Conservation (phyloP, 2,888 invertebrate species). For the Nowickia ferox region DNA sequence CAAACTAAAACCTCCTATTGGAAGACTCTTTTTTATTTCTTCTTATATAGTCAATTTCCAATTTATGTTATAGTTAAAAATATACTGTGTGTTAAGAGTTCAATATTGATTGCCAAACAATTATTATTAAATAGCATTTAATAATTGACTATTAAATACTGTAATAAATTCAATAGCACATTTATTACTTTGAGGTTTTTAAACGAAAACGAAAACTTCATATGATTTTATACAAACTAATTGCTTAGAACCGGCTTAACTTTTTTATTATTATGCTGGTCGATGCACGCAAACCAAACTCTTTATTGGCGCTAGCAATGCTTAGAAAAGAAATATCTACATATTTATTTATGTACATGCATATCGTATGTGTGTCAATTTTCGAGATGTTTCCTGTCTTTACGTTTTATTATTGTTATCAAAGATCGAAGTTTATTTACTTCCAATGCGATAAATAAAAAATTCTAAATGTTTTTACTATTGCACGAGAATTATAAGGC, state of each 20-base stretch:
- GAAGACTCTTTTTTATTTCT: too few relatives aligned
- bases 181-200: neutral
- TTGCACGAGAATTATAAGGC: neutral
- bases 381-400: constrained; percentile 11
- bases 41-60: too few relatives aligned
- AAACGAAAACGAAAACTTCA: neutral
- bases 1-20: too few relatives aligned
- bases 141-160: neutral
- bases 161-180: neutral
- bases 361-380: neutral
- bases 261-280: neutral
- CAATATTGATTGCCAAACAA: neutral
- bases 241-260: constrained; percentile 24
- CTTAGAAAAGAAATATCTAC: too few relatives aligned
- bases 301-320: neutral
- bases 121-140: neutral
- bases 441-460: neutral
- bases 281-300: constrained; percentile 26
- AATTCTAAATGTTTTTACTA: neutral
- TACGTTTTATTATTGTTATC: neutral
- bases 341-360: too few relatives aligned
- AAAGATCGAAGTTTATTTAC: constrained; percentile 12
- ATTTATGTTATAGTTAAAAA: too few relatives aligned
- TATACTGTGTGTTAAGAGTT: neutral
- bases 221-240: neutral